Evolutionary conservation across 2,797 vertebrate genomes (phyloP).

Genomic region (Sebastes elongatus): DNA sequence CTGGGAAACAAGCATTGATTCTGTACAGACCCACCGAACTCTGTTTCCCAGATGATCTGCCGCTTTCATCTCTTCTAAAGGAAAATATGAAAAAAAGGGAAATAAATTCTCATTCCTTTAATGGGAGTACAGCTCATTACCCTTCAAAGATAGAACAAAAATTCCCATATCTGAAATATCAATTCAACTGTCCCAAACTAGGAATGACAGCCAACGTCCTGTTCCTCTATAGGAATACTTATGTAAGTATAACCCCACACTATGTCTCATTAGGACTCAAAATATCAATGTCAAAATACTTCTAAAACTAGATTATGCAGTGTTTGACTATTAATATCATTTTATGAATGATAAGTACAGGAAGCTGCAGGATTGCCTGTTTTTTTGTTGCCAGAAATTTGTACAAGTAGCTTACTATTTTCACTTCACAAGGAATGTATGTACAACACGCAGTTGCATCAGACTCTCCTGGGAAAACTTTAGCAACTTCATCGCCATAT

Average conservation of each 20-base stretch:
- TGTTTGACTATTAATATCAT: neutral
- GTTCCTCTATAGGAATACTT: neutral
- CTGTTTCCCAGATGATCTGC: slow-evolving; percentile 26
- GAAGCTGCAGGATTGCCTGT: neutral
- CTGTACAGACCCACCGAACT: slow-evolving; percentile 16
- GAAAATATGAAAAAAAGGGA: slow-evolving; percentile 25
- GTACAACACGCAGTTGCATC: too few species aligned
- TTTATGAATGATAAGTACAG: neutral
- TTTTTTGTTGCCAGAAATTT: too few species aligned
- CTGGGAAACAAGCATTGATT: slow-evolving; percentile 23
- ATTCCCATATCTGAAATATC: neutral
- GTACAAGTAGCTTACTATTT: too few species aligned
- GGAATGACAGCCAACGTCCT: neutral
- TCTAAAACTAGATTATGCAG: neutral
- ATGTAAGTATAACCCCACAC: neutral
- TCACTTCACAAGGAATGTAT: too few species aligned
- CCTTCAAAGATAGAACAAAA: neutral
- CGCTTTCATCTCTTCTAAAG: slow-evolving; percentile 47
- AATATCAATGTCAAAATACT: neutral
- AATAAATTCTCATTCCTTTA: slow-evolving; percentile 29
- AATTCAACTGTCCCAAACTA: neutral
- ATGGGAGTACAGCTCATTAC: slow-evolving; percentile 36
- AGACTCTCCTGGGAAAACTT: neutral
- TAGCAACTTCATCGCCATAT: neutral
- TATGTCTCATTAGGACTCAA: neutral